Conservation (phyloP, 2,888 invertebrate species). For the Rhingia rostrata region DNA sequence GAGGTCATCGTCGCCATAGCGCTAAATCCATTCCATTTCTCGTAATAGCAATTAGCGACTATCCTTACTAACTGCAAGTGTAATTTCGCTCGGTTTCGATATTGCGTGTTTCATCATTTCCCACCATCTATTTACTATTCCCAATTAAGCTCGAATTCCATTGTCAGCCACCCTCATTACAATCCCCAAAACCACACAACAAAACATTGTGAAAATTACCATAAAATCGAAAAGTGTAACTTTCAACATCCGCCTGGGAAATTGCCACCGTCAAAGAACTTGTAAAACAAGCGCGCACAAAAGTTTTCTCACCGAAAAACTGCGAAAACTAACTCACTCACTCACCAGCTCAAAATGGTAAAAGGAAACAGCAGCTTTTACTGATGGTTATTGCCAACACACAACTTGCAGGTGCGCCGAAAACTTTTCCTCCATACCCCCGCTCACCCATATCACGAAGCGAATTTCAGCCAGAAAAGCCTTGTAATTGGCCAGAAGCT, state of each 20-base stretch:
- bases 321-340: background rate
- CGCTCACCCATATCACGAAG: background rate
- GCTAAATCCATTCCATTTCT: too few species aligned
- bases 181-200: background rate
- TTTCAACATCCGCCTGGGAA: slow-evolving; percentile 29
- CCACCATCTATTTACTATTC: too few species aligned
- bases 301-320: background rate
- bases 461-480: slow-evolving; percentile 16
- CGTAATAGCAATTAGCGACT: too few species aligned
- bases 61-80: too few species aligned
- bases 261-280: slow-evolving; percentile 38
- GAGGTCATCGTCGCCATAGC: too few species aligned
- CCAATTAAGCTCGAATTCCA: too few species aligned
- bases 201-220: slow-evolving; percentile 43
- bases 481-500: slow-evolving; percentile 53
- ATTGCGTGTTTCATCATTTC: too few species aligned
- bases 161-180: background rate
- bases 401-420: slow-evolving; percentile 39
- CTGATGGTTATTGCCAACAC: slow-evolving; percentile 35
- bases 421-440: slow-evolving; percentile 28
- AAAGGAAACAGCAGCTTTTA: slow-evolving; percentile 6
- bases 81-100: too few species aligned
- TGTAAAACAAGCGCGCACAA: slow-evolving; percentile 15
- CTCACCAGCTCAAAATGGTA: background rate
- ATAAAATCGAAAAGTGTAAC: slow-evolving; percentile 40